A percentile compares a stretch with the other conserved stretches of the same genome.
phyloP scores from a whole-genome alignment of 2,888 invertebrate species.

The Adelognathus sp. region DNA sequence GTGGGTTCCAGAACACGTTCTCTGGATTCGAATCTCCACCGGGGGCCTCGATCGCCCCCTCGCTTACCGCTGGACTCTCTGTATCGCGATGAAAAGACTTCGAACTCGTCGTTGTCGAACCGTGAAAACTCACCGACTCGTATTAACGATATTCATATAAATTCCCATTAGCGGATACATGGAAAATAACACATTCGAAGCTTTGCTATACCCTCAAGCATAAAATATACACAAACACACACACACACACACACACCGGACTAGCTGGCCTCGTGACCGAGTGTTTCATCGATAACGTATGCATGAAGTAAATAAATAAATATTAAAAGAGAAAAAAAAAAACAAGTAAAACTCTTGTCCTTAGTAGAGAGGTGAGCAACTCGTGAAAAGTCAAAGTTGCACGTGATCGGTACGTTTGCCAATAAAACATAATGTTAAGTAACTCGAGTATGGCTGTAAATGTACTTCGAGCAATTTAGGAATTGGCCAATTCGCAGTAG shows the following conservation, averaged over 20 bases:
- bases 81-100: neutral
- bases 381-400: constrained; percentile 39
- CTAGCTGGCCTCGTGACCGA: constrained; percentile 14
- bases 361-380: neutral
- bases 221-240: no score
- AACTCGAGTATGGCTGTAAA: constrained; percentile 15
- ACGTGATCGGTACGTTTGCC: constrained; percentile 29
- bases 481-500: constrained; percentile 15
- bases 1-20: neutral
- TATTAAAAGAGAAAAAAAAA: neutral
- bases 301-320: neutral
- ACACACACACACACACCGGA: neutral
- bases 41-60: neutral
- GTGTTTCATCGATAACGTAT: constrained; percentile 17
- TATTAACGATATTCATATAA: constrained; percentile 29
- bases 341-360: constrained; percentile 5
- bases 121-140: constrained; percentile 30
- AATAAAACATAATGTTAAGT: constrained; percentile 38
- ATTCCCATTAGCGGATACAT: constrained; percentile 2
- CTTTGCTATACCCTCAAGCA: constrained; percentile 5
- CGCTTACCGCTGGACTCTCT: neutral
- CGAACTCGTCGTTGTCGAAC: constrained; percentile 38
- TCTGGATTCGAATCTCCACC: neutral
- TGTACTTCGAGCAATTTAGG: neutral
- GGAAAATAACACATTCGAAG: neutral